These are phyloP conservation scores for Octonoba sinensis DNA, from an alignment of 2,888 invertebrate species.

Conservation along the genomic window DNA sequence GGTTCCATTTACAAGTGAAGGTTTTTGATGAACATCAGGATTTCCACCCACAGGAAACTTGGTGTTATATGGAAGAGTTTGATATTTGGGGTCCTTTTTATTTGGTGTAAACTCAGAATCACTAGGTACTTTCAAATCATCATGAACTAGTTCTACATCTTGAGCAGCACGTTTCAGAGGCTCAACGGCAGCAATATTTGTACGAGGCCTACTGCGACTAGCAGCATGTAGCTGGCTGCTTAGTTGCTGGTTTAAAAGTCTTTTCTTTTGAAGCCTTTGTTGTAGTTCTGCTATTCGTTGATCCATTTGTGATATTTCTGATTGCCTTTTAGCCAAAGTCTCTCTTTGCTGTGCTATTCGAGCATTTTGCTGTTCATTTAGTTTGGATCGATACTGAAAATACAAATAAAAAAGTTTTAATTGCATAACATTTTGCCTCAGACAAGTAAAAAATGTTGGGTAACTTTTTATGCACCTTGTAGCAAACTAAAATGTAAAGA, in stretches of 20 bases:
- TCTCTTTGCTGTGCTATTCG: conserved; percentile 90
- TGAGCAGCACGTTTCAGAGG: conserved; percentile 69
- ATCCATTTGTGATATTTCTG: conserved; percentile 93
- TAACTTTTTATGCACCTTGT: no score
- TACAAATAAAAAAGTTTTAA: neutral
- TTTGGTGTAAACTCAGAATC: conserved; percentile 59
- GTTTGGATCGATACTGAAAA: conserved; percentile 90
- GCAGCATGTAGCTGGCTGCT: conserved; percentile 74
- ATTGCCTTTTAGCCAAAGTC: conserved; percentile 87
- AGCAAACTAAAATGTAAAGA: no score
- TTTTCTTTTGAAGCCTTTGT: conserved; percentile 88
- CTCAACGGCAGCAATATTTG: conserved; percentile 71
- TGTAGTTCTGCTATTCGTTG: conserved; percentile 93
- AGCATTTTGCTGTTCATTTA: conserved; percentile 94
- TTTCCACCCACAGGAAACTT: conserved; percentile 74
- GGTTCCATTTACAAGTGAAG: conserved; percentile 28
- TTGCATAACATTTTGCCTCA: no score
- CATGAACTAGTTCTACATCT: conserved; percentile 51
- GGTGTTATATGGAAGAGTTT: conserved; percentile 90
- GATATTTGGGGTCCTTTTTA: conserved; percentile 84
- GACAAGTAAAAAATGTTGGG: no score
- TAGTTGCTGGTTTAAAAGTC: conserved; percentile 84
- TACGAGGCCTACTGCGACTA: conserved; percentile 54
- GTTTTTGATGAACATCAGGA: conserved; percentile 15
- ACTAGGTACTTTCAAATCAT: conserved; percentile 56